Conservation (phyloP, 2,113 vertebrate genomes). For the Bubo scandiacus region DNA sequence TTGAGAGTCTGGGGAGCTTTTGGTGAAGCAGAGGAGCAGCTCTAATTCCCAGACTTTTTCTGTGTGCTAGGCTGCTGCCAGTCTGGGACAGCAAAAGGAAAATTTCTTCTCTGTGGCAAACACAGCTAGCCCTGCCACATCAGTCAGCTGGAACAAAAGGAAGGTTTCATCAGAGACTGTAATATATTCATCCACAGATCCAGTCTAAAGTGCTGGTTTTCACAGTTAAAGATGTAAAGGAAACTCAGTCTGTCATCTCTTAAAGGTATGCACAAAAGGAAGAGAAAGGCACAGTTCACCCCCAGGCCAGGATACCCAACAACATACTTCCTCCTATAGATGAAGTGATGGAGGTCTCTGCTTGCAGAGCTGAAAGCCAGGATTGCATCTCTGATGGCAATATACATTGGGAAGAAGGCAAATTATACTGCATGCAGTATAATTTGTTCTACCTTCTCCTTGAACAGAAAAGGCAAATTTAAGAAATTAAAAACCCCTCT, state of each 20-base stretch:
- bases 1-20: background rate
- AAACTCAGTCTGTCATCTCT: background rate
- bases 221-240: background rate
- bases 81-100: background rate
- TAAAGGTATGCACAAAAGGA: background rate
- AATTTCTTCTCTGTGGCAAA: background rate
- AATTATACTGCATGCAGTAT: background rate
- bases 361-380: background rate
- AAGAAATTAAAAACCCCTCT: background rate
- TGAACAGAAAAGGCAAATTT: background rate
- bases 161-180: background rate
- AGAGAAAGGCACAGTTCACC: background rate
- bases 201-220: background rate
- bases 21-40: background rate
- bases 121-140: constrained; percentile 3
- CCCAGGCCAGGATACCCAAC: background rate
- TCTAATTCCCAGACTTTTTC: constrained; percentile 6
- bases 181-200: background rate
- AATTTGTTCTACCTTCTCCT: background rate
- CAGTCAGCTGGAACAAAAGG: background rate
- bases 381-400: background rate
- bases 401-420: background rate
- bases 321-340: background rate
- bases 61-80: background rate
- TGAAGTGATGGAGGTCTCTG: background rate